These are phyloP conservation scores for Formicarius rufipectus DNA, from an alignment of 2,113 vertebrate species.

Conservation along the genomic window DNA sequence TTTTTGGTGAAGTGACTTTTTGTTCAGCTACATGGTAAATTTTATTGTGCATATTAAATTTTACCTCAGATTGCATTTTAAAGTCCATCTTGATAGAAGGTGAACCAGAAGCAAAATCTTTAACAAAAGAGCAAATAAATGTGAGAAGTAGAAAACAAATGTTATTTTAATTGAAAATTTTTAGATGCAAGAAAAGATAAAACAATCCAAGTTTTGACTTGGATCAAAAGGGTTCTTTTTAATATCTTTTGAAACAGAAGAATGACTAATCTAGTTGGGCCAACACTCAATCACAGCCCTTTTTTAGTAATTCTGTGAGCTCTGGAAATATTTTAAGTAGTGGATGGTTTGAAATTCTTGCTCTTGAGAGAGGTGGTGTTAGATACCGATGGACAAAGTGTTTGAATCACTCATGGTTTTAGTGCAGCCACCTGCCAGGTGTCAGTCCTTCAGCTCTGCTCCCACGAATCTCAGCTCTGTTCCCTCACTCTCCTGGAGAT, in stretches of 20 bases:
- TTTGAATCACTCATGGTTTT: neutral
- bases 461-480: accelerated
- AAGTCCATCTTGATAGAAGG: neutral
- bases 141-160: neutral
- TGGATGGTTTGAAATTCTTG: neutral
- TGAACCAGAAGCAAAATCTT: neutral
- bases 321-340: neutral
- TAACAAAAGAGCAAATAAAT: neutral
- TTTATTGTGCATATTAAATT: constrained; percentile 65
- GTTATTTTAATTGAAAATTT: neutral
- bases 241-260: neutral
- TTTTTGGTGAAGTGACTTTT: constrained; percentile 58
- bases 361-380: neutral
- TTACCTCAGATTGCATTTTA: constrained; percentile 32
- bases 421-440: neutral
- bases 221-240: neutral
- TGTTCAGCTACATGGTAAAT: constrained; percentile 47
- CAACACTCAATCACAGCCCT: neutral
- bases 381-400: neutral
- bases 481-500: neutral
- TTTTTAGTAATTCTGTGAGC: neutral
- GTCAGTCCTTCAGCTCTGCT: neutral
- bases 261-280: neutral
- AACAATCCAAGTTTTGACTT: neutral
- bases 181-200: neutral